phyloP scores from a whole-genome alignment of 2,797 vertebrate species.

The Cheirogaleus major region DNA sequence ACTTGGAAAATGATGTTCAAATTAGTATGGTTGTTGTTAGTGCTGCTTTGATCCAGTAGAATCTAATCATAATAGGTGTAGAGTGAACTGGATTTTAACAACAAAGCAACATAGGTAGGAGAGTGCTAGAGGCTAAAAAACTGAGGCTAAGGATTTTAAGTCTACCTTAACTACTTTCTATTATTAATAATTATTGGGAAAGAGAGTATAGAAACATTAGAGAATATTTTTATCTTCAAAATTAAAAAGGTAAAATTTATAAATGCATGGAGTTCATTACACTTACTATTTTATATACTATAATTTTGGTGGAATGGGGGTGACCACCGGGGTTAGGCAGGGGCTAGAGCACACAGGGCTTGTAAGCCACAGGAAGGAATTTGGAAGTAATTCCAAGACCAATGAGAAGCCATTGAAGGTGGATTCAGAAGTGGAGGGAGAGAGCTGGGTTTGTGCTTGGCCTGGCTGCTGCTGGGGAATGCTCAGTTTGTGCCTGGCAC shows the following conservation, averaged over 20 bases:
- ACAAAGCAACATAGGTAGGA: not conserved
- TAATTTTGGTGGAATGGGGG: not conserved
- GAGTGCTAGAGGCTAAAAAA: not conserved
- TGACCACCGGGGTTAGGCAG: not conserved
- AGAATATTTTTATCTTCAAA: not conserved
- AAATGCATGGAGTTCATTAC: not conserved
- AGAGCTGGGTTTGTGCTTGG: not conserved
- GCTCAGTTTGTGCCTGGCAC: not conserved
- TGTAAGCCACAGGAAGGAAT: not conserved
- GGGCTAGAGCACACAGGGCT: fast-evolving
- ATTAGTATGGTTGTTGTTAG: not conserved
- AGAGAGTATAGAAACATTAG: not conserved
- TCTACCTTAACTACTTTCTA: not conserved
- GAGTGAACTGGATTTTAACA: not conserved
- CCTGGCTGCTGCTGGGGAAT: not conserved
- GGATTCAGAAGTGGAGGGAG: not conserved
- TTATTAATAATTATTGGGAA: not conserved
- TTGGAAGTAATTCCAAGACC: not conserved
- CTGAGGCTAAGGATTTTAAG: not conserved
- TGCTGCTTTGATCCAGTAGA: not conserved
- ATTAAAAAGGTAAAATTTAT: not conserved
- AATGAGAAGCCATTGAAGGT: not conserved
- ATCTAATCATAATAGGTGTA: not conserved
- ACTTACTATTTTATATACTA: not conserved
- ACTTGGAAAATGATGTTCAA: not conserved